Percentiles rank a stretch among this genome's conserved stretches.
Conservation (phyloP, 2,888 invertebrate species). For the Nomada hirtipes region DNA sequence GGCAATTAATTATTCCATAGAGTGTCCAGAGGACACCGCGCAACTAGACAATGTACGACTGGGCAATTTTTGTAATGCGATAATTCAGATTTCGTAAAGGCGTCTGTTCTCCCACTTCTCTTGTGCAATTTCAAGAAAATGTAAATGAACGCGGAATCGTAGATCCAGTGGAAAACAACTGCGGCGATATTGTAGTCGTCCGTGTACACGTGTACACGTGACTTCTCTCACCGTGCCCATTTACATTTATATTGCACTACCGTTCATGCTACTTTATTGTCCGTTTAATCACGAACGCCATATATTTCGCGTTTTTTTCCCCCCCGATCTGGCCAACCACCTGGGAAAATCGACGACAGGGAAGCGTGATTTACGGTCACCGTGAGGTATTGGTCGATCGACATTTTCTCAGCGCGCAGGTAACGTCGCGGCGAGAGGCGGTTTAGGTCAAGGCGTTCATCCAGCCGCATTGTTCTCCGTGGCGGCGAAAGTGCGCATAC, state of each 20-base stretch:
- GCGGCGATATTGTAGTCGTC: too few species aligned
- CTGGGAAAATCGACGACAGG: slow-evolving; percentile 4
- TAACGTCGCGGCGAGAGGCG: slow-evolving; percentile 33
- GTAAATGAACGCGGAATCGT: not conserved
- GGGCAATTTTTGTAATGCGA: too few species aligned
- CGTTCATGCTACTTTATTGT: slow-evolving; percentile 13
- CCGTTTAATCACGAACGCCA: slow-evolving; percentile 8
- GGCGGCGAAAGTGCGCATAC: slow-evolving; percentile 62
- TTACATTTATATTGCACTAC: slow-evolving; percentile 43
- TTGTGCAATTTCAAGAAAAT: too few species aligned
- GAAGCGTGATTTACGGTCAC: slow-evolving; percentile 22
- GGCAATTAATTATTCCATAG: too few species aligned
- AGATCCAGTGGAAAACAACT: not conserved
- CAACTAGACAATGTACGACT: too few species aligned
- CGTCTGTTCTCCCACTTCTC: too few species aligned
- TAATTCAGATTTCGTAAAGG: too few species aligned
- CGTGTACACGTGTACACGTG: too few species aligned
- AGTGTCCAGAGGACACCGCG: too few species aligned
- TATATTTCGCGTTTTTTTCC: not conserved
- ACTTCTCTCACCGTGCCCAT: slow-evolving; percentile 16
- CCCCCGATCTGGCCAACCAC: slow-evolving; percentile 4
- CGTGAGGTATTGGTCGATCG: slow-evolving; percentile 37
- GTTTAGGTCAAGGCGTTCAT: slow-evolving; percentile 67
- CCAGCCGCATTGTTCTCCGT: slow-evolving; percentile 54
- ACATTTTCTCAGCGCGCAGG: slow-evolving; percentile 47